phyloP scores from a whole-genome alignment of 64 coral and sea anemone species.

The Pocillopora damicornis region DNA sequence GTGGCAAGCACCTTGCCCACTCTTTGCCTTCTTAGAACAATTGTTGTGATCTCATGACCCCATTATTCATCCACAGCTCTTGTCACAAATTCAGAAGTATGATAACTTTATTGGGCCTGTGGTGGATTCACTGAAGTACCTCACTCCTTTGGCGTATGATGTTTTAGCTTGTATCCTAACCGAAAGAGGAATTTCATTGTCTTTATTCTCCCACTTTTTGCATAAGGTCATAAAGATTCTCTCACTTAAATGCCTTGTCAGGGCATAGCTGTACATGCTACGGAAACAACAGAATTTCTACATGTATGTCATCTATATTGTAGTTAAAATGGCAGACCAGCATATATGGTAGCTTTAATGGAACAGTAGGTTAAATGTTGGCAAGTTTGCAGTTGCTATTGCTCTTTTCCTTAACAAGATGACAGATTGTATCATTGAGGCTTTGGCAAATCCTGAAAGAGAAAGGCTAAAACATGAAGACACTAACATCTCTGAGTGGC shows the following conservation, averaged over 20 bases:
- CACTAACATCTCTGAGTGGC: conserved; percentile 96
- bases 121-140: conserved; percentile 95
- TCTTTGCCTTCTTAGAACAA: background rate
- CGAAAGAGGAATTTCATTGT: background rate
- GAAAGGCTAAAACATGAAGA: conserved; percentile 97
- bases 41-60: background rate
- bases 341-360: background rate
- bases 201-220: background rate
- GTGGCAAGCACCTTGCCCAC: no score
- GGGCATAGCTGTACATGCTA: no score
- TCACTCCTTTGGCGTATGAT: conserved; percentile 94
- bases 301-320: no score
- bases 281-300: no score
- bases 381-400: background rate
- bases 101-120: conserved; percentile 99
- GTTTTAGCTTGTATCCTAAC: conserved; percentile 98
- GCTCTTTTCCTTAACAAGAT: conserved; percentile 49
- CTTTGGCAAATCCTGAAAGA: conserved; percentile 94
- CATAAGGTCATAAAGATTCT: background rate
- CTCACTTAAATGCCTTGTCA: no score
- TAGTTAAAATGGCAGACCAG: no score
- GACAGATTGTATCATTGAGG: conserved; percentile 98
- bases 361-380: background rate
- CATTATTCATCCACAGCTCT: conserved; percentile 54
- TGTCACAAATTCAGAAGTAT: conserved; percentile 99